Percentiles rank a stretch among this genome's conserved stretches.
phyloP scores from a whole-genome alignment of 92 coral and sea anemone species.

The Phenganax marumi region DNA sequence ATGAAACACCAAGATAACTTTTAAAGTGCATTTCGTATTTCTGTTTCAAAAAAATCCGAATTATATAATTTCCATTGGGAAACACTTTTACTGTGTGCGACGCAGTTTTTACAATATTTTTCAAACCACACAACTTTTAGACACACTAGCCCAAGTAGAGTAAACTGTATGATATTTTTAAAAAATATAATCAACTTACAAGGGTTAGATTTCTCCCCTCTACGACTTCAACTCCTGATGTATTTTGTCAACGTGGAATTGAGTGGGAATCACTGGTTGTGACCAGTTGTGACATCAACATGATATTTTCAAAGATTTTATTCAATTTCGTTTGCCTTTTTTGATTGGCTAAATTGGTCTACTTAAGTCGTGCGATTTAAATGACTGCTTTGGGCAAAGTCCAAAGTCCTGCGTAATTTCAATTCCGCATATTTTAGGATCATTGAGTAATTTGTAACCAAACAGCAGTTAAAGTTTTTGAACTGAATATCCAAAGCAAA shows the following conservation, averaged over 20 bases:
- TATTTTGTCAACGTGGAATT: slow-evolving; percentile 11
- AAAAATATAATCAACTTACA: neutral
- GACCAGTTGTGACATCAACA: neutral
- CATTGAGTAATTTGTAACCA: neutral
- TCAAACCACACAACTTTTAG: too few species aligned
- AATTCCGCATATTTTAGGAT: neutral
- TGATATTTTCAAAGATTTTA: neutral
- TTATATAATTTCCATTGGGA: neutral
- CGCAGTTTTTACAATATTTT: too few species aligned
- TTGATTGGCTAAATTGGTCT: neutral
- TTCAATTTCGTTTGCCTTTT: neutral
- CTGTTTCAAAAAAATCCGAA: neutral
- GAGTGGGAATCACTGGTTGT: neutral
- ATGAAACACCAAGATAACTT: neutral
- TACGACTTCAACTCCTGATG: neutral
- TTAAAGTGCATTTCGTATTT: neutral
- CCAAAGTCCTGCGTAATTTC: neutral
- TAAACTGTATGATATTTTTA: neutral
- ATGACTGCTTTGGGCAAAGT: slow-evolving; percentile 1
- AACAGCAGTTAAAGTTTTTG: neutral
- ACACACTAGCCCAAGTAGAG: too few species aligned
- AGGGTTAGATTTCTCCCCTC: neutral
- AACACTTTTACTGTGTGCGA: too few species aligned
- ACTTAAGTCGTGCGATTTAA: neutral
- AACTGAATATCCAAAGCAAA: neutral